A percentile compares a stretch with the other conserved stretches of the same genome.
These are phyloP conservation scores for Orycteropus afer DNA, from an alignment of 2,113 vertebrate genomes.

Conservation along the genomic window DNA sequence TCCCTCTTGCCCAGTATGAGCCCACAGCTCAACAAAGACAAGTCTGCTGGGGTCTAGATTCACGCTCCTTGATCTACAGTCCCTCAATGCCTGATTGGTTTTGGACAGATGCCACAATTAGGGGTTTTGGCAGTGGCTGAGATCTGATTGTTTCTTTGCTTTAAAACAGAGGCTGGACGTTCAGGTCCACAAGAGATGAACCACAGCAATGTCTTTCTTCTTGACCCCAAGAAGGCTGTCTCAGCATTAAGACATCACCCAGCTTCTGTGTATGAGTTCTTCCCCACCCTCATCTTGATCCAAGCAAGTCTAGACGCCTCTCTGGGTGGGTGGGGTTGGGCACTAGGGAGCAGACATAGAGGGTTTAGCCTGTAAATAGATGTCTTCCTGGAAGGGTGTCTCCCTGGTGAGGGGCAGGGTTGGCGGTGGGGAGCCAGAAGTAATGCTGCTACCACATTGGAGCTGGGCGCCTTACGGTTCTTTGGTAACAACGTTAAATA, in stretches of 20 bases:
- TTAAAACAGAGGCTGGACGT: background rate
- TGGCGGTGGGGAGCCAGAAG: background rate
- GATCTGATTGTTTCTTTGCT: background rate
- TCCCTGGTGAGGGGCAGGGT: background rate
- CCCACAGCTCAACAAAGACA: background rate
- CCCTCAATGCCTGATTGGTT: background rate
- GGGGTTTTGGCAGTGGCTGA: background rate
- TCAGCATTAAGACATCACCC: fast-evolving
- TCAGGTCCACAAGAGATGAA: background rate
- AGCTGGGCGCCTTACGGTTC: background rate
- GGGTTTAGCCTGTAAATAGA: background rate
- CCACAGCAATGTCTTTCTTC: no score
- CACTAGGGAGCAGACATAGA: background rate
- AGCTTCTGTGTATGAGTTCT: background rate
- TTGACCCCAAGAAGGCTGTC: background rate
- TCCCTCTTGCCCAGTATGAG: background rate
- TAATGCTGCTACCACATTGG: background rate
- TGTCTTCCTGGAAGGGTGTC: background rate
- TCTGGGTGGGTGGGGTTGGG: background rate
- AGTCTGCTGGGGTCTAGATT: background rate
- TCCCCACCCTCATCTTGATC: background rate
- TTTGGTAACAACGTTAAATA: background rate
- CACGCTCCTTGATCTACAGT: background rate
- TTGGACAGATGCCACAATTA: background rate
- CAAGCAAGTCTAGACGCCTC: background rate